Evolutionary conservation across 2,797 vertebrate genomes (phyloP).

Genomic region (Acipenser transmontanus): DNA sequence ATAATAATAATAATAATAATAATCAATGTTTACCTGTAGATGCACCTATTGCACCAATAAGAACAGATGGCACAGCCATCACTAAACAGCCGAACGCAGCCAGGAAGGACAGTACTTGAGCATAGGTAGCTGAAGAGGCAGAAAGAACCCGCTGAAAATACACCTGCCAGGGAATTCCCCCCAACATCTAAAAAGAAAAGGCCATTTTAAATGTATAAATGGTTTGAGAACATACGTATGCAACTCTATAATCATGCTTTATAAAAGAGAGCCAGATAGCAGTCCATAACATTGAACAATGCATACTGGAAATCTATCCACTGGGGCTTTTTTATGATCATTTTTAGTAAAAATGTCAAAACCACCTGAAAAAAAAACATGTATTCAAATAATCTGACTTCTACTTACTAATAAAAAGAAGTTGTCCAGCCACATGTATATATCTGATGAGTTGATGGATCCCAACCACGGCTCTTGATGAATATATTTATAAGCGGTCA

Average conservation of each 20-base stretch:
- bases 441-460: conserved; percentile 57
- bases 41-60: conserved; percentile 91
- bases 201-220: conserved; percentile 41
- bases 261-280: too few species aligned
- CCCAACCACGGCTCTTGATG: conserved; percentile 89
- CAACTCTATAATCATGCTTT: too few species aligned
- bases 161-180: conserved; percentile 95
- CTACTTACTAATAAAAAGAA: conserved; percentile 83
- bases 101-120: conserved; percentile 89
- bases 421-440: conserved; percentile 88
- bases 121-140: conserved; percentile 90
- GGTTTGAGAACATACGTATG: not conserved
- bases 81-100: conserved; percentile 90
- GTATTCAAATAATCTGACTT: too few species aligned
- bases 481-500: conserved; percentile 74
- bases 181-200: conserved; percentile 76
- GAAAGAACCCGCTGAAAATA: conserved; percentile 96
- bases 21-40: conserved; percentile 75
- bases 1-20: too few species aligned
- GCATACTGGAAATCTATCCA: too few species aligned
- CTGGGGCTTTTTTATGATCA: too few species aligned
- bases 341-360: too few species aligned
- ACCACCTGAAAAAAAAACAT: too few species aligned
- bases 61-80: conserved; percentile 88
- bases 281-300: too few species aligned